Evolutionary conservation across 2,888 invertebrate genomes (phyloP).

Genomic region (Mimas tiliae): DNA sequence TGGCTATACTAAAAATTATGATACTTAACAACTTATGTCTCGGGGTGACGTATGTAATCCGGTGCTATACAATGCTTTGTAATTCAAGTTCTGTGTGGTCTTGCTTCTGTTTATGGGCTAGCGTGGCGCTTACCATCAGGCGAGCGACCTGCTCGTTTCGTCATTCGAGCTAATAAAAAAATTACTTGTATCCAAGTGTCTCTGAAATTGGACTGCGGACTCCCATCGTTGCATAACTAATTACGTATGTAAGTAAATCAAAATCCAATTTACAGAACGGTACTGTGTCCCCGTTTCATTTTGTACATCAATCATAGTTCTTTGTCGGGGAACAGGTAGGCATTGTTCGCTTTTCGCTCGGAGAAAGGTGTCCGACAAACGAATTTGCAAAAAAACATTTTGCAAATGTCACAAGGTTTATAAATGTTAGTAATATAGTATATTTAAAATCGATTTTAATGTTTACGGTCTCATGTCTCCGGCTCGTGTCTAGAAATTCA

Average conservation of each 20-base stretch:
- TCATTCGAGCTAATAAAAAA: not conserved
- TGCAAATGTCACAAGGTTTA: constrained; percentile 11
- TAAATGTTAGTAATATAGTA: not conserved
- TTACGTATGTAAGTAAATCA: constrained; percentile 18
- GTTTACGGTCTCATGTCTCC: not conserved
- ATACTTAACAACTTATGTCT: too few relatives aligned
- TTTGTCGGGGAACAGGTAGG: constrained; percentile 51
- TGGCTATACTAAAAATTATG: too few relatives aligned
- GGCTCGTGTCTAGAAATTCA: too few relatives aligned
- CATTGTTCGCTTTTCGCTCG: constrained; percentile 30
- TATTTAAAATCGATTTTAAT: not conserved
- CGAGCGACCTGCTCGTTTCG: too few relatives aligned
- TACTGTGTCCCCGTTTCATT: constrained; percentile 40
- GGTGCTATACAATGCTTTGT: too few relatives aligned
- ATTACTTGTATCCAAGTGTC: not conserved
- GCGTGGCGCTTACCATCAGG: too few relatives aligned
- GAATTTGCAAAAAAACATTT: constrained; percentile 16
- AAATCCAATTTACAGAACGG: constrained; percentile 32
- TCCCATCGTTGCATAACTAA: constrained; percentile 28
- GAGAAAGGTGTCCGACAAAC: constrained; percentile 29
- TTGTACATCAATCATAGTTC: constrained; percentile 48
- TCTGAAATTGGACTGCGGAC: not conserved
- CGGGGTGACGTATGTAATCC: too few relatives aligned
- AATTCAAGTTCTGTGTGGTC: too few relatives aligned
- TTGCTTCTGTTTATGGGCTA: too few relatives aligned